These are phyloP conservation scores for Dioctria linearis DNA, from an alignment of 2,888 invertebrate species.

Conservation along the genomic window DNA sequence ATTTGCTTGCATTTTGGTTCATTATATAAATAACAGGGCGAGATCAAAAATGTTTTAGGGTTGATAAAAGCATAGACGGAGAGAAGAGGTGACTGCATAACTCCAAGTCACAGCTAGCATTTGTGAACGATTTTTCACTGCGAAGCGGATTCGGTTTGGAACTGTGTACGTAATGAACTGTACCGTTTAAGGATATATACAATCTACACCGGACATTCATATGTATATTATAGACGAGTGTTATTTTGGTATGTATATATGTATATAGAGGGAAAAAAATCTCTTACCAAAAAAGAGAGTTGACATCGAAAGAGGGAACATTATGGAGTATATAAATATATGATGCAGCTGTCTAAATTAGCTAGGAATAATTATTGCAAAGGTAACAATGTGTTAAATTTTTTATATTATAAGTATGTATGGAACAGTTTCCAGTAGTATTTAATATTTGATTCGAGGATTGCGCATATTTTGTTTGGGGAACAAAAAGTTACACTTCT, in stretches of 20 bases:
- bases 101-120: constrained; percentile 25
- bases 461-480: not conserved
- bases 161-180: constrained; percentile 12
- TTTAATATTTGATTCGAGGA: no score
- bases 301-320: not conserved
- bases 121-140: constrained; percentile 9
- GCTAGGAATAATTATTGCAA: not conserved
- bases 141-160: not conserved
- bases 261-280: not conserved
- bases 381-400: not conserved
- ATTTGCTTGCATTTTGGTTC: constrained; percentile 36
- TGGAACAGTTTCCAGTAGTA: no score
- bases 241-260: not conserved
- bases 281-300: not conserved
- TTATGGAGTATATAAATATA: not conserved
- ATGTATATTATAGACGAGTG: not conserved
- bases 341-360: constrained; percentile 10
- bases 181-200: not conserved
- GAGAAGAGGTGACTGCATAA: constrained; percentile 2
- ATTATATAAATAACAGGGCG: constrained; percentile 10
- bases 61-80: constrained; percentile 23
- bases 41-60: constrained; percentile 10
- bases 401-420: no score
- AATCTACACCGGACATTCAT: not conserved
- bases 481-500: no score